Base-by-base conservation (phyloP, 2,888 invertebrate genomes). In the Deladenus siricidicola region DNA sequence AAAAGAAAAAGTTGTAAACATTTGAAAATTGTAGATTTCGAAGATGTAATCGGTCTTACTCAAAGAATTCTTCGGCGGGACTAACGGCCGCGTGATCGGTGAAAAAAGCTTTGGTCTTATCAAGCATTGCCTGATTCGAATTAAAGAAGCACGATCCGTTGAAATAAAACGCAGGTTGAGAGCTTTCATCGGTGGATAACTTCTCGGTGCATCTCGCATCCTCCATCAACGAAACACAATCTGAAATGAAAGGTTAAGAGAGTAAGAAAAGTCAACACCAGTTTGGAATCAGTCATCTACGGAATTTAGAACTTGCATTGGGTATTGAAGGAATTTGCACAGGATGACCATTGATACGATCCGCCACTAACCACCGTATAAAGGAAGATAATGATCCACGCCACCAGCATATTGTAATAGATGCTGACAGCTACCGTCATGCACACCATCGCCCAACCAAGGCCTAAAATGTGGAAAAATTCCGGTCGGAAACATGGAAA, bases 391-490 rank as follows among this genome's bases (percentile, higher is more conserved):
- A 66, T 58, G 21, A 65, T 58, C 73, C 71, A 72, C 8, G 69
- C 66, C 17, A 76, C 68, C 49, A 75, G 66, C 39, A 72, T 56
- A 56, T 67, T 70, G 64, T 69, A 73, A 60, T 69, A 75, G 45
- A 75, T 60, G 48, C 67, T 43, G 86, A 93, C 88, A 79, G 91
- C 83, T 83, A 92, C 91, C 70, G 92, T 91, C 80, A 92, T 89
- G 80, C 91, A 86, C 67, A 92, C 90, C 80, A 90, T 90, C 63
- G 90, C 90, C 72, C 92, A 83, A 62, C 92, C 93, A 70, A 90
- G 89, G 77, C 92, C 73, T 68, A 44, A 0, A 52, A 39, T 6
- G 21, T 17, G 4, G 43, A 53, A 53, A 17, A 47, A 28, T 8
- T 47, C 6, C 24, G 6, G 6, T 28, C 6, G n/a, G n/a, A n/a